Conservation (phyloP, 2,888 invertebrate genomes). For the Disparrhopalites patrizii region DNA sequence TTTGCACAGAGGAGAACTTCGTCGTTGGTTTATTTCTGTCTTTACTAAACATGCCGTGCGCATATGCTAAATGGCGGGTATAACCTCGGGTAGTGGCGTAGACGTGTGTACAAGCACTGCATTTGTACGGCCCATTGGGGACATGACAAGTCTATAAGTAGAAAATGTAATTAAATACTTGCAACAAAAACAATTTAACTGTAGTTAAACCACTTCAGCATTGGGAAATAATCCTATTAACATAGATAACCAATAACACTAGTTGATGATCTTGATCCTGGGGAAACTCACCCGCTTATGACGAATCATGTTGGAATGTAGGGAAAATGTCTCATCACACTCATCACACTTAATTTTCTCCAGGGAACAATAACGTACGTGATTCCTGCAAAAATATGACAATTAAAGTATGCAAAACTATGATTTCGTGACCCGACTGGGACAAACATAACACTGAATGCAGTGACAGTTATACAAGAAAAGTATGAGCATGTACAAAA, state of each 20-base stretch:
- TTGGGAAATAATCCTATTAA: neutral
- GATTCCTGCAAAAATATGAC: slow-evolving; percentile 11
- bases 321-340: slow-evolving; percentile 16
- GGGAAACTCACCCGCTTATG: slow-evolving; percentile 11
- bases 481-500: no score
- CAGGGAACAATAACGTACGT: neutral
- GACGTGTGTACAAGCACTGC: slow-evolving; percentile 17
- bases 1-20: no score
- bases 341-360: slow-evolving; percentile 1
- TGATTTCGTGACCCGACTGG: no score
- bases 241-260: neutral
- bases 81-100: slow-evolving; percentile 14
- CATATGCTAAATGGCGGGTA: slow-evolving; percentile 11
- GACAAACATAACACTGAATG: no score
- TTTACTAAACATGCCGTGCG: slow-evolving; percentile 10
- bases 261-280: neutral
- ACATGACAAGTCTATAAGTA: slow-evolving; percentile 25
- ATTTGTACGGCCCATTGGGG: slow-evolving; percentile 11
- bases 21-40: no score
- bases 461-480: no score
- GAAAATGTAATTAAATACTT: no score
- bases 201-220: neutral
- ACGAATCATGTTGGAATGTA: slow-evolving; percentile 22
- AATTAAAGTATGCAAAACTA: neutral
- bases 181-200: neutral